A percentile compares a stretch with the other conserved stretches of the same genome.
phyloP scores from a whole-genome alignment of 2,888 invertebrate genomes.

The Lasioglossum marginatum region DNA sequence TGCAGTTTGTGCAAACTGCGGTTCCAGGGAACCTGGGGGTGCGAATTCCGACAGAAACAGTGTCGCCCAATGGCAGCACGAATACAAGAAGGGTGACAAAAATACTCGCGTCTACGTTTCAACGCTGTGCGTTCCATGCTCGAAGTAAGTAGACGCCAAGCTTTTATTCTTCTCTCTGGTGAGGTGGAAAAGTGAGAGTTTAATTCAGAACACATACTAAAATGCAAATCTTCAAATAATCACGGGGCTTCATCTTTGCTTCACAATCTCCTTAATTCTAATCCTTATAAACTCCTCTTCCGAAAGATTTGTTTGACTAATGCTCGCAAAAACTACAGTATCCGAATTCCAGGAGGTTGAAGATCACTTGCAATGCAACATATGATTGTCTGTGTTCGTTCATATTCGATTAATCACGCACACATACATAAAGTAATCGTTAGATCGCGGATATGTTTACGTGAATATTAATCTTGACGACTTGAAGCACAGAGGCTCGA shows the following conservation, averaged over 20 bases:
- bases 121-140: conserved; percentile 89
- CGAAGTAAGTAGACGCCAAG: conserved; percentile 86
- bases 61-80: conserved; percentile 85
- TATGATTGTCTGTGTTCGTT: not conserved
- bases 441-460: not conserved
- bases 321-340: conserved; percentile 12
- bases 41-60: conserved; percentile 83
- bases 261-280: conserved; percentile 45
- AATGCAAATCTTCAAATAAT: conserved; percentile 34
- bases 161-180: conserved; percentile 5
- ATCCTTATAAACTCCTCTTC: conserved; percentile 30
- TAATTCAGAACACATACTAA: conserved; percentile 44
- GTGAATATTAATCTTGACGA: not conserved
- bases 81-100: conserved; percentile 85
- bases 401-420: not conserved
- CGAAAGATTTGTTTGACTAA: conserved; percentile 21
- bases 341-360: conserved; percentile 25
- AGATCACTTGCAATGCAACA: not conserved
- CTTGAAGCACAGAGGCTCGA: not conserved
- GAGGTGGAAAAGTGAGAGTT: conserved; percentile 38
- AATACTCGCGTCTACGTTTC: conserved; percentile 85
- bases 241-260: conserved; percentile 60
- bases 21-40: conserved; percentile 85
- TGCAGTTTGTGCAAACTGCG: conserved; percentile 87
- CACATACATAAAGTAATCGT: conserved; percentile 2